phyloP scores from a whole-genome alignment of 92 coral and sea anemone species.

The Scolanthus callimorphus region DNA sequence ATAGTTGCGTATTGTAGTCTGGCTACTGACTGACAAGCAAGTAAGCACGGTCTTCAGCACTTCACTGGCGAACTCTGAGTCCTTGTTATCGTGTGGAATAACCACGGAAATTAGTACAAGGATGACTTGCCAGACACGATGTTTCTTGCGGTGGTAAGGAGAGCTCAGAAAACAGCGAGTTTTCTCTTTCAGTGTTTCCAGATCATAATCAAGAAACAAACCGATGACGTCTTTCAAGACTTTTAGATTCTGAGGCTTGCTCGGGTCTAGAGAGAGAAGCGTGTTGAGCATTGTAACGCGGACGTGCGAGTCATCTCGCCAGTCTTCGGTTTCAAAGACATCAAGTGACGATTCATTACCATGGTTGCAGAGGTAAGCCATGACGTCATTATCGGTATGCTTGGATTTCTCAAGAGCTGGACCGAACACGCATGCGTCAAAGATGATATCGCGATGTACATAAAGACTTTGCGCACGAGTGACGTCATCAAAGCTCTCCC shows the following conservation, averaged over 20 bases:
- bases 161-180: slow-evolving; percentile 66
- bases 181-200: slow-evolving; percentile 40
- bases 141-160: slow-evolving; percentile 73
- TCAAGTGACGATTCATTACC: slow-evolving; percentile 48
- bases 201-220: slow-evolving; percentile 44
- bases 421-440: slow-evolving; percentile 73
- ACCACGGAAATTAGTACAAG: slow-evolving; percentile 54
- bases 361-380: slow-evolving; percentile 65
- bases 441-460: slow-evolving; percentile 49
- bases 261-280: slow-evolving; percentile 51
- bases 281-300: slow-evolving; percentile 76
- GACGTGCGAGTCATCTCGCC: slow-evolving; percentile 67
- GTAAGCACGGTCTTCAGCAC: slow-evolving; percentile 45
- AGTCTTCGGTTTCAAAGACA: slow-evolving; percentile 36
- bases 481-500: slow-evolving; percentile 29
- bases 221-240: slow-evolving; percentile 39
- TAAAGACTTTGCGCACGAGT: slow-evolving; percentile 30
- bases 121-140: slow-evolving; percentile 85
- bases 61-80: slow-evolving; percentile 39
- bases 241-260: slow-evolving; percentile 15
- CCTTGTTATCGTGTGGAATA: slow-evolving; percentile 6
- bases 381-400: slow-evolving; percentile 54
- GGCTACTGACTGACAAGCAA: slow-evolving; percentile 58
- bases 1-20: slow-evolving; percentile 72
- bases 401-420: slow-evolving; percentile 66